These are phyloP conservation scores for Tribolium freemani DNA, from an alignment of 2,888 invertebrate genomes.

Conservation along the genomic window DNA sequence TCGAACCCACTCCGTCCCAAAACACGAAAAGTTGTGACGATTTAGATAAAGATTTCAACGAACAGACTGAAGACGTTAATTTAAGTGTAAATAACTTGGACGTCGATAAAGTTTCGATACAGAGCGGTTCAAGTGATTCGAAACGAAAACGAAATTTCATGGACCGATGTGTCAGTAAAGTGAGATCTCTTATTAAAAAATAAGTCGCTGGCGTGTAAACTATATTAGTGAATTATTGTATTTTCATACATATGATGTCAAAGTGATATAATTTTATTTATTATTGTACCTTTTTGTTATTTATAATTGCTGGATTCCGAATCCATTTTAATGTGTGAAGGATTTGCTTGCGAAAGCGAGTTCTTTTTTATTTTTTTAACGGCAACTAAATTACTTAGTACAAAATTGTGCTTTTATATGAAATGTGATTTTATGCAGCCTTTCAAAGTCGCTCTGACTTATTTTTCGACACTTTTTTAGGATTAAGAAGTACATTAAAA, in stretches of 20 bases:
- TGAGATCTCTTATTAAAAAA: constrained; percentile 78
- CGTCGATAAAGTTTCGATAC: constrained; percentile 71
- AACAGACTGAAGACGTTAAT: constrained; percentile 58
- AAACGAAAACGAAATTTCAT: constrained; percentile 86
- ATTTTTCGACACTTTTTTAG: constrained; percentile 50
- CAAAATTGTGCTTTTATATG: constrained; percentile 59
- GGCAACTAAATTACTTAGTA: constrained; percentile 62
- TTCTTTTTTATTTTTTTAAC: constrained; percentile 44
- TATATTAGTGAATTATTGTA: constrained; percentile 27
- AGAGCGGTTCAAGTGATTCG: constrained; percentile 71
- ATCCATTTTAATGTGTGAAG: constrained; percentile 10
- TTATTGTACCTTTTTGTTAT: constrained; percentile 46
- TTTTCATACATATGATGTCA: constrained; percentile 40
- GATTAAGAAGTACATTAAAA: constrained; percentile 32
- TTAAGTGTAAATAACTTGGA: constrained; percentile 47
- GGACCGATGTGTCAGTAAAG: constrained; percentile 88
- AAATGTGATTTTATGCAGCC: constrained; percentile 54
- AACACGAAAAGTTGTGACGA: constrained; percentile 63
- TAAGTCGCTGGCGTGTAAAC: constrained; percentile 45
- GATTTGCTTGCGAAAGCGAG: neutral
- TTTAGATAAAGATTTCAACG: constrained; percentile 55
- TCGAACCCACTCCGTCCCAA: constrained; percentile 62
- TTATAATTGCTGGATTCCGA: constrained; percentile 30
- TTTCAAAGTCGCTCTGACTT: constrained; percentile 44
- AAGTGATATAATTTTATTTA: constrained; percentile 39